Conservation (phyloP, 2,888 invertebrate genomes). For the Agonopterix alstromeriana region DNA sequence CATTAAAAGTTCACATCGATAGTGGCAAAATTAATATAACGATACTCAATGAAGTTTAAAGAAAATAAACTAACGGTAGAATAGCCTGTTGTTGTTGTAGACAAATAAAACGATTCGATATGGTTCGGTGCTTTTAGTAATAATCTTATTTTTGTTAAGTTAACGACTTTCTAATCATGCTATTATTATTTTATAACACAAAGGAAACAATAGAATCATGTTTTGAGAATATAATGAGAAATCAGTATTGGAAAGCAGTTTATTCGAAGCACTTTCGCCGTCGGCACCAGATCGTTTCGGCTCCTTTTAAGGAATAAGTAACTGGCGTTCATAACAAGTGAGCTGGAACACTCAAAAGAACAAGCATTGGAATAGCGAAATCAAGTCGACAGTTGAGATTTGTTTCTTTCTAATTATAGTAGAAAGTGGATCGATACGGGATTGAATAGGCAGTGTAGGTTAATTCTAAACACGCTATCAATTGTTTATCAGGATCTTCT, state of each 20-base stretch:
- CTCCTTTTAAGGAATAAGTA: slow-evolving; percentile 22
- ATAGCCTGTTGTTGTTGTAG: no score
- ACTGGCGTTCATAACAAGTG: slow-evolving; percentile 5
- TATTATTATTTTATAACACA: neutral
- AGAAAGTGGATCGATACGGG: neutral
- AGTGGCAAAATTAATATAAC: no score
- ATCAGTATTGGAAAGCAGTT: slow-evolving; percentile 14
- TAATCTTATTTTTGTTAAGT: neutral
- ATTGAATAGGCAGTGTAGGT: no score
- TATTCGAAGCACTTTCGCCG: slow-evolving; percentile 16
- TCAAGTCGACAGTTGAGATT: neutral
- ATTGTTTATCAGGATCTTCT: no score
- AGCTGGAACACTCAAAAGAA: neutral
- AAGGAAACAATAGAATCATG: slow-evolving; percentile 8
- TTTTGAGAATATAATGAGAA: slow-evolving; percentile 8
- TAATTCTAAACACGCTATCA: no score
- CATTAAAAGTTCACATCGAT: no score
- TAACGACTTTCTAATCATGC: neutral
- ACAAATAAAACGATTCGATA: neutral
- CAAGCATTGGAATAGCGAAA: neutral
- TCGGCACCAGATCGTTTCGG: slow-evolving; percentile 16
- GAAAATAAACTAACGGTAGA: no score
- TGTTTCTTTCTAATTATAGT: slow-evolving; percentile 1
- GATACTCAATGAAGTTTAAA: no score
- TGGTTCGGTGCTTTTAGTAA: slow-evolving; percentile 1